phyloP scores from a whole-genome alignment of 2,113 vertebrate species.

The Hypomesus transpacificus region DNA sequence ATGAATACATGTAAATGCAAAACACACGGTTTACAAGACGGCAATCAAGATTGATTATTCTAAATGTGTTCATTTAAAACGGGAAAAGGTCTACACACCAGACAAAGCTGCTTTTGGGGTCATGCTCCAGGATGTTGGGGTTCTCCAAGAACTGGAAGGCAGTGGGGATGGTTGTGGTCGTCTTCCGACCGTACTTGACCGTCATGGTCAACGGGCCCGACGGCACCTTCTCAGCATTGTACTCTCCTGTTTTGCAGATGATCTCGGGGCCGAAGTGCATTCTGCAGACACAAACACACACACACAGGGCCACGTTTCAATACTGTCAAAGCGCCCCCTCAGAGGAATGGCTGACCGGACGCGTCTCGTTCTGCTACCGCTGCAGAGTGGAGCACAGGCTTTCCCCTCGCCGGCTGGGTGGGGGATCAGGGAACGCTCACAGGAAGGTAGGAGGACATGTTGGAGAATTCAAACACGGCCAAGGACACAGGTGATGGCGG shows the following conservation, averaged over 20 bases:
- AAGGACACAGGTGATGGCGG: too few relatives aligned
- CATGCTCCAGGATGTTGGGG: slow-evolving; percentile 75
- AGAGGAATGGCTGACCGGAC: too few relatives aligned
- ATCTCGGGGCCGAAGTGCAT: slow-evolving; percentile 75
- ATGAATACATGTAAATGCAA: too few relatives aligned
- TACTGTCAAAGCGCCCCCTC: too few relatives aligned
- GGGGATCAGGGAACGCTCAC: too few relatives aligned
- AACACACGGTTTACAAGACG: too few relatives aligned
- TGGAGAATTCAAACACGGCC: not conserved
- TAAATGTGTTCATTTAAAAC: too few relatives aligned
- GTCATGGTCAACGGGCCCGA: slow-evolving; percentile 47
- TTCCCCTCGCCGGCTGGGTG: too few relatives aligned
- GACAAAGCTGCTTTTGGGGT: slow-evolving; percentile 80
- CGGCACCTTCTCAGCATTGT: slow-evolving; percentile 45
- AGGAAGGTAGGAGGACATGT: not conserved
- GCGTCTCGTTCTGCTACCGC: too few relatives aligned
- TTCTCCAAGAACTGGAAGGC: slow-evolving; percentile 77
- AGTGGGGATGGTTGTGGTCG: slow-evolving; percentile 36
- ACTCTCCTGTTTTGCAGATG: slow-evolving; percentile 78
- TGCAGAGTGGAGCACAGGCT: too few relatives aligned
- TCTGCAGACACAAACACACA: slow-evolving; percentile 62
- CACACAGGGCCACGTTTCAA: not conserved
- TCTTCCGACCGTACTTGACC: slow-evolving; percentile 72
- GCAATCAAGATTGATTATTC: too few relatives aligned
- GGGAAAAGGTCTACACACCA: slow-evolving; percentile 69